Evolutionary conservation across 1,140 invertebrate species (phyloP).

Genomic region (Aphis craccivora): DNA sequence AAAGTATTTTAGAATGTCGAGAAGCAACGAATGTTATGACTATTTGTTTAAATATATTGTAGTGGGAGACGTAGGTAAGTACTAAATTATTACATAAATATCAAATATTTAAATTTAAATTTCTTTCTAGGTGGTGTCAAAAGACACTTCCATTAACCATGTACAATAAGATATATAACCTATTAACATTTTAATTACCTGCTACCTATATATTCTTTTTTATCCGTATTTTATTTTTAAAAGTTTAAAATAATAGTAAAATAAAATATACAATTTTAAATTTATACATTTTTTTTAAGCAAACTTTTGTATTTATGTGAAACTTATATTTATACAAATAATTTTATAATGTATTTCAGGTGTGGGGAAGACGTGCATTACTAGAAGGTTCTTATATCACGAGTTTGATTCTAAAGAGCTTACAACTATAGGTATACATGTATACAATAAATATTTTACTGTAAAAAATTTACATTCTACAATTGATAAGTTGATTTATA

Average conservation of each 20-base stretch:
- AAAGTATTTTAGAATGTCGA: constrained; percentile 21
- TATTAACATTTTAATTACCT: background rate
- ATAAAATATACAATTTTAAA: background rate
- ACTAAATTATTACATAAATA: background rate
- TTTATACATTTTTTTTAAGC: background rate
- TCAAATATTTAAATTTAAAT: background rate
- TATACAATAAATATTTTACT: background rate
- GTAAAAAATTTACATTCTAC: background rate
- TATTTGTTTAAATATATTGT: constrained; percentile 53
- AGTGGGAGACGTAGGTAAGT: constrained; percentile 42
- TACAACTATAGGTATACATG: constrained; percentile 36
- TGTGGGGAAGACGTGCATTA: constrained; percentile 46
- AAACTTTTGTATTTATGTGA: background rate
- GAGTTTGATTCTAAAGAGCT: constrained; percentile 50
- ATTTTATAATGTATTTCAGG: background rate
- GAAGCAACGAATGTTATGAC: constrained; percentile 1
- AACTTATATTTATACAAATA: background rate
- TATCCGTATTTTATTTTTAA: background rate
- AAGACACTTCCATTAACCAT: background rate
- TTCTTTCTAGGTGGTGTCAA: background rate
- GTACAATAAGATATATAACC: background rate
- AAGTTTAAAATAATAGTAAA: background rate
- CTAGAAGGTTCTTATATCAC: constrained; percentile 35
- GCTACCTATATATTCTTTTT: background rate
- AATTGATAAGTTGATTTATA: background rate